A percentile compares a stretch with the other conserved stretches of the same genome.
Evolutionary conservation across 1,140 invertebrate species (phyloP).

Genomic region (Lutraria rhynchaena): DNA sequence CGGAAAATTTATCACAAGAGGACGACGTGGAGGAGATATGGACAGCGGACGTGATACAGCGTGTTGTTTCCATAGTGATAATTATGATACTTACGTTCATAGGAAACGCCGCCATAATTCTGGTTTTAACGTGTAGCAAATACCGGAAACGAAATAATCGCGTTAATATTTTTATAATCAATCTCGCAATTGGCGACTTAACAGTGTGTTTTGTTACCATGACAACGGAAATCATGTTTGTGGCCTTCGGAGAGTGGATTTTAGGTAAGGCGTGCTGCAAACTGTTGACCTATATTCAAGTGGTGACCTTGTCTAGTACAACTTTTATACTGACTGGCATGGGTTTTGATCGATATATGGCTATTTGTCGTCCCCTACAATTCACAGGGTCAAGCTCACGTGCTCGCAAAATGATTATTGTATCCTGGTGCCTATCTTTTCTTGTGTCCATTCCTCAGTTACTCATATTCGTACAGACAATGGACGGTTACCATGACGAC

Average conservation of each 20-base stretch:
- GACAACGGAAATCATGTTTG: conserved; percentile 82
- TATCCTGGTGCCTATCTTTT: conserved; percentile 82
- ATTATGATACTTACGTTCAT: conserved; percentile 81
- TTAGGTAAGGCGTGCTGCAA: conserved; percentile 81
- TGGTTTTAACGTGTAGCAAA: conserved; percentile 80
- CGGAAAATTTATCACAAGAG: too few species aligned
- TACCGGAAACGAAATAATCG: conserved; percentile 80
- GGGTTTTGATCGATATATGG: conserved; percentile 82
- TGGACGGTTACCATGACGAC: conserved; percentile 68
- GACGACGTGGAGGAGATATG: too few species aligned
- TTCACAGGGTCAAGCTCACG: conserved; percentile 65
- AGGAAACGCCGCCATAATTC: conserved; percentile 82
- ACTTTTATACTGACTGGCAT: conserved; percentile 83
- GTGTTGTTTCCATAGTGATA: conserved; percentile 80
- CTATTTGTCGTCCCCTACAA: conserved; percentile 82
- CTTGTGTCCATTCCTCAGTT: conserved; percentile 82
- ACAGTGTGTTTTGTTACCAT: conserved; percentile 82
- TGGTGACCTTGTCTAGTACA: conserved; percentile 82
- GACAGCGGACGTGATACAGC: conserved; percentile 81
- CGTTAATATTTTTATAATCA: conserved; percentile 83
- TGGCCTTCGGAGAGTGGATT: conserved; percentile 82
- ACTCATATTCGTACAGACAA: conserved; percentile 82
- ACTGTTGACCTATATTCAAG: conserved; percentile 82
- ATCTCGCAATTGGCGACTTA: conserved; percentile 83
- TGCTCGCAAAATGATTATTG: conserved; percentile 75